Conservation (phyloP, 1,140 invertebrate species). For the Drosophila obscura region DNA sequence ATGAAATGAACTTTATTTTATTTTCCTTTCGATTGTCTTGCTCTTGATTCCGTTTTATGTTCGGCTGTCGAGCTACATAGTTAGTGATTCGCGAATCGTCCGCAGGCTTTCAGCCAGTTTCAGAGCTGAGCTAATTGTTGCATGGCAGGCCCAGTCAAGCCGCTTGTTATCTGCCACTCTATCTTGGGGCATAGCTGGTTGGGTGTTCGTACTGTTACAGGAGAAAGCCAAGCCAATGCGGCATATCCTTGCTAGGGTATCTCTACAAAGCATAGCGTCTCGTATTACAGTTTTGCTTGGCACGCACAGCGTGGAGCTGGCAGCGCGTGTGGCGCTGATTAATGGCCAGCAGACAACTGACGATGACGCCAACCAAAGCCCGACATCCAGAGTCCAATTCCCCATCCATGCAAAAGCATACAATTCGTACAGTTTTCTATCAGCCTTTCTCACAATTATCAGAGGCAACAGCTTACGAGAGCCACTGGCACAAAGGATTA, state of each 20-base stretch:
- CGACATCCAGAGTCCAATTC: conserved; percentile 27
- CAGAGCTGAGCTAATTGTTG: conserved; percentile 55
- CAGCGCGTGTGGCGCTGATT: conserved; percentile 42
- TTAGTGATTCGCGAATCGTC: conserved; percentile 46
- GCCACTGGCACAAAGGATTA: neutral
- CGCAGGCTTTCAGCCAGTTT: conserved; percentile 7
- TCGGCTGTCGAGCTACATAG: conserved; percentile 13
- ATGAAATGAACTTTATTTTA: conserved; percentile 57
- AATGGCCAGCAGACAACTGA: conserved; percentile 35
- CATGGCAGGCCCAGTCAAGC: conserved; percentile 17
- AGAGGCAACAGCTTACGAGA: conserved; percentile 30
- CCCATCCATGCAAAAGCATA: neutral
- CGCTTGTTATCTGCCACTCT: conserved; percentile 3
- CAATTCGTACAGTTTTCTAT: conserved; percentile 4
- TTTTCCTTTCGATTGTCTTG: conserved; percentile 47
- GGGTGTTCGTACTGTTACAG: no score
- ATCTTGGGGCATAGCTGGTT: neutral
- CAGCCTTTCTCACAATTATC: neutral
- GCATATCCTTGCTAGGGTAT: conserved; percentile 36
- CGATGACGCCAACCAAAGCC: conserved; percentile 42
- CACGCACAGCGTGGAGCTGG: neutral
- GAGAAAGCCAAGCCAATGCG: neutral
- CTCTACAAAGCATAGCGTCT: conserved; percentile 4
- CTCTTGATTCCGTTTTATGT: conserved; percentile 54
- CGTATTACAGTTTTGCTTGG: conserved; percentile 28